Evolutionary conservation across 2,113 vertebrate species (phyloP).

Genomic region (Chaetura pelagica): DNA sequence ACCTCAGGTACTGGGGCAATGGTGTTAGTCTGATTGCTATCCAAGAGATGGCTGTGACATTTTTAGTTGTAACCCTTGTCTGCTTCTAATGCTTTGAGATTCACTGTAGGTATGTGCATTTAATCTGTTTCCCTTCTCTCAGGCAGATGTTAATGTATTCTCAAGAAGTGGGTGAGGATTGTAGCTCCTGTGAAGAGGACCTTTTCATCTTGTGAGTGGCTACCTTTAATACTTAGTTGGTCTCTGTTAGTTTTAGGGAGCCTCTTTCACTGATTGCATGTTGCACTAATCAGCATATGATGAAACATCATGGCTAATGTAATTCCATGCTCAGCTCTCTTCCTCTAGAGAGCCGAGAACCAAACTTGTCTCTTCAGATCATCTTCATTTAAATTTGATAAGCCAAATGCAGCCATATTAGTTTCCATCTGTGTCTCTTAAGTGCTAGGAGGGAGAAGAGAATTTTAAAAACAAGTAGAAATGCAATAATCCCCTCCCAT

Average conservation of each 20-base stretch:
- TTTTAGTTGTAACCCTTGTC: not conserved
- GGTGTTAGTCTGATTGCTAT: not conserved
- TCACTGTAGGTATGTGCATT: not conserved
- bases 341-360: not conserved
- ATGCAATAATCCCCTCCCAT: not conserved
- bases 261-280: not conserved
- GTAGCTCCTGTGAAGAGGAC: conserved; percentile 93
- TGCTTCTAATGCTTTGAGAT: not conserved
- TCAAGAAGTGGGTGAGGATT: conserved; percentile 93
- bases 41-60: not conserved
- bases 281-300: not conserved
- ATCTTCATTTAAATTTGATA: not conserved
- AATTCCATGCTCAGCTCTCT: not conserved
- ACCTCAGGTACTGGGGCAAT: not conserved
- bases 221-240: not conserved
- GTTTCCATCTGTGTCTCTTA: not conserved
- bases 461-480: not conserved
- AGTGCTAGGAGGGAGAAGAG: not conserved
- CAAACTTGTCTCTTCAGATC: not conserved
- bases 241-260: not conserved
- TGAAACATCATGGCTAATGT: not conserved
- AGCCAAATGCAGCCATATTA: not conserved
- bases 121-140: conserved; percentile 13
- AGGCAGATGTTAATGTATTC: conserved; percentile 96
- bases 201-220: conserved; percentile 96